Conservation (phyloP, 2,888 invertebrate species). For the Panzeria rudis region DNA sequence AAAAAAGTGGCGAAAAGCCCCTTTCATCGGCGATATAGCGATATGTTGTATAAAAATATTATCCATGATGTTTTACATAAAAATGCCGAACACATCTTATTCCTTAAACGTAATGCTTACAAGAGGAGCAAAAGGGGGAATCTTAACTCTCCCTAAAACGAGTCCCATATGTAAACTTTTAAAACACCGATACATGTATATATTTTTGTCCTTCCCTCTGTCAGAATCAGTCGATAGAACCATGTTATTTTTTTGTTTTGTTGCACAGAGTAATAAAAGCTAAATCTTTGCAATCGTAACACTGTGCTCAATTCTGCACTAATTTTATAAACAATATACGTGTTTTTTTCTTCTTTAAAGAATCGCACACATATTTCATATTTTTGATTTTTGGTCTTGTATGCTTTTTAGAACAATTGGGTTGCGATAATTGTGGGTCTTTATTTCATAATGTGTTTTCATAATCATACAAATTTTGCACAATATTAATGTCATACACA, state of each 20-base stretch:
- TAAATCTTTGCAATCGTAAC: neutral
- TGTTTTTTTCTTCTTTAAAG: neutral
- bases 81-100: no score
- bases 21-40: no score
- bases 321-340: constrained; percentile 1
- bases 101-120: no score
- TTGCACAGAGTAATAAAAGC: neutral
- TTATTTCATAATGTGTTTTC: constrained; percentile 14
- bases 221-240: no score
- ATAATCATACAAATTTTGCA: neutral
- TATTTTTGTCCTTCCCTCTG: no score
- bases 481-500: constrained; percentile 37
- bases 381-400: constrained; percentile 28
- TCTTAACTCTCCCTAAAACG: no score
- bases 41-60: no score
- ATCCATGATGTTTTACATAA: no score
- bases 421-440: constrained; percentile 52
- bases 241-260: neutral
- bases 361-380: constrained; percentile 18
- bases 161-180: no score
- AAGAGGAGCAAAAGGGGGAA: no score
- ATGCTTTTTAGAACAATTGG: constrained; percentile 42
- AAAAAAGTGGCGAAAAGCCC: no score
- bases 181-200: no score
- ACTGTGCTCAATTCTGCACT: neutral